Evolutionary conservation across 2,113 vertebrate species (phyloP).

Genomic region (Salminus brasiliensis): DNA sequence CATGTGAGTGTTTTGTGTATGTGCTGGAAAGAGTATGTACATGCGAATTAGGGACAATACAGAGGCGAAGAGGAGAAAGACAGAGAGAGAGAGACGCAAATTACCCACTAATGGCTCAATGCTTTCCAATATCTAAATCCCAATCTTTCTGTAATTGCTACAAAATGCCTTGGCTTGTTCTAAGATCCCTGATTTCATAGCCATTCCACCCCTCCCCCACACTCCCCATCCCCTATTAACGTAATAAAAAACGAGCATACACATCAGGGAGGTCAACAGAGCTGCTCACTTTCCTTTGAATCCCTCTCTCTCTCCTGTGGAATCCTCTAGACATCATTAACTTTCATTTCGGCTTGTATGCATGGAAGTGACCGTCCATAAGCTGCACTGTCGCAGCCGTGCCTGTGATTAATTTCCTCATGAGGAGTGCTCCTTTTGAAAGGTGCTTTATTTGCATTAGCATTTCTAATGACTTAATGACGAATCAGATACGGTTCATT

Average conservation of each 20-base stretch:
- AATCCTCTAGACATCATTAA: slow-evolving; percentile 75
- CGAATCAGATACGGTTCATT: slow-evolving; percentile 97
- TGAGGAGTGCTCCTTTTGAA: slow-evolving; percentile 79
- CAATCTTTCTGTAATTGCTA: slow-evolving; percentile 70
- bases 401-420: slow-evolving; percentile 75
- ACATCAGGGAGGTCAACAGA: slow-evolving; percentile 38
- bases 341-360: slow-evolving; percentile 63
- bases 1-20: too few species aligned
- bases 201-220: slow-evolving; percentile 57
- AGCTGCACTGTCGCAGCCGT: slow-evolving; percentile 60
- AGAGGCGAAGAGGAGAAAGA: too few species aligned
- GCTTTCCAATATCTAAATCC: slow-evolving; percentile 77
- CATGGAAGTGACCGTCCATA: slow-evolving; percentile 72
- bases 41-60: too few species aligned
- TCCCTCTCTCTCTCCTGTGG: slow-evolving; percentile 44
- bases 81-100: slow-evolving; percentile 49
- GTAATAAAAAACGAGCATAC: slow-evolving; percentile 61
- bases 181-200: slow-evolving; percentile 62
- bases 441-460: slow-evolving; percentile 95
- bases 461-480: slow-evolving; percentile 98
- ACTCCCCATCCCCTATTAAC: slow-evolving; percentile 66
- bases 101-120: slow-evolving; percentile 76
- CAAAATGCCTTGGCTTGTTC: slow-evolving; percentile 58
- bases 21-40: too few species aligned
- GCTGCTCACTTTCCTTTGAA: slow-evolving; percentile 56